Percentiles rank a stretch among this genome's conserved stretches.
Evolutionary conservation across 2,797 vertebrate species (phyloP).

Genomic region (Taeniopygia guttata): DNA sequence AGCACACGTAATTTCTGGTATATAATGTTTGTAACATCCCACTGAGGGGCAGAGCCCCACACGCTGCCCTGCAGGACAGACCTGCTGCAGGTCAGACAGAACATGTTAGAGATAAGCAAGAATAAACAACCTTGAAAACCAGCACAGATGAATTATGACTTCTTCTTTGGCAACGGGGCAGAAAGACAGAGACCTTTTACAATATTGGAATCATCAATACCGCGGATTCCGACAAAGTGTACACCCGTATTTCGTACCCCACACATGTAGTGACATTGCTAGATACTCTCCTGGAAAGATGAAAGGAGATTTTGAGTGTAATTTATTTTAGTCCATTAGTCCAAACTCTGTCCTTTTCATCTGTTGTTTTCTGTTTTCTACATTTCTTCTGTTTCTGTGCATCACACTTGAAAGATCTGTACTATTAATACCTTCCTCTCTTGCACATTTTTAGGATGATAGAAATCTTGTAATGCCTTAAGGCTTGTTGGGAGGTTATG

Average conservation of each 20-base stretch:
- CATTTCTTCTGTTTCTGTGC: neutral
- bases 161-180: too few species aligned
- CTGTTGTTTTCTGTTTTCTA: neutral
- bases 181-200: too few species aligned
- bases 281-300: neutral
- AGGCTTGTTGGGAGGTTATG: neutral
- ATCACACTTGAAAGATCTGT: neutral
- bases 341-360: neutral
- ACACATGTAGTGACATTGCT: neutral
- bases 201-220: too few species aligned
- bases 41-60: too few species aligned
- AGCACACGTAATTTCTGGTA: too few species aligned
- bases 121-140: too few species aligned
- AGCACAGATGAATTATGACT: too few species aligned
- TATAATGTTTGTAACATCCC: too few species aligned
- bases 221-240: too few species aligned
- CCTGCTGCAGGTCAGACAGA: too few species aligned
- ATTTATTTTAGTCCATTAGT: neutral
- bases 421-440: neutral
- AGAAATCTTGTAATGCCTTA: neutral
- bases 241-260: neutral
- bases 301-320: neutral
- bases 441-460: neutral
- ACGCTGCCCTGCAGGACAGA: too few species aligned
- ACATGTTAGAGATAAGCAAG: too few species aligned